A percentile compares a stretch with the other conserved stretches of the same genome.
phyloP scores from a whole-genome alignment of 2,113 vertebrate genomes.

The Hoplias malabaricus region DNA sequence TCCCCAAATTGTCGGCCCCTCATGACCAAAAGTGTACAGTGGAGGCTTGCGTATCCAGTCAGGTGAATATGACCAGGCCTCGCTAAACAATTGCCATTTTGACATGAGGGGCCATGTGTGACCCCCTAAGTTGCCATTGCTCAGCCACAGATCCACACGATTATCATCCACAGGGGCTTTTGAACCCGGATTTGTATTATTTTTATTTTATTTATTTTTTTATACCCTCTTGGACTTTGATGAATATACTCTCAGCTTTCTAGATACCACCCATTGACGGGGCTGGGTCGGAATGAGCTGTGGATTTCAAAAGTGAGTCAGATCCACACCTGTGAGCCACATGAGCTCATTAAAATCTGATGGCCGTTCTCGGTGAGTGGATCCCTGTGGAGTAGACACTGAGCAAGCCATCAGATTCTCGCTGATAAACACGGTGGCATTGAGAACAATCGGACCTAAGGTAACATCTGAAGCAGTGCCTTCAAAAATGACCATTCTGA shows the following conservation, averaged over 20 bases:
- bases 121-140: constrained; percentile 25
- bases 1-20: no score
- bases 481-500: constrained; percentile 63
- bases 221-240: constrained; percentile 26
- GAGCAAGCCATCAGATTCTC: constrained; percentile 64
- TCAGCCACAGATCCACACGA: constrained; percentile 28
- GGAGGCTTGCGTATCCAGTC: not conserved
- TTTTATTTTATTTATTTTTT: no score
- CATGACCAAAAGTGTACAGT: no score
- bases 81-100: not conserved
- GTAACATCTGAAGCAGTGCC: constrained; percentile 60
- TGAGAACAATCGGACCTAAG: constrained; percentile 70
- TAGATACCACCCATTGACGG: constrained; percentile 37
- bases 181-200: constrained; percentile 22
- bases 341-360: constrained; percentile 72
- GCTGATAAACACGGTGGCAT: constrained; percentile 68
- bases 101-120: not conserved
- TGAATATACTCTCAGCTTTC: constrained; percentile 39
- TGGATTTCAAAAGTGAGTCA: constrained; percentile 63
- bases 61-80: not conserved
- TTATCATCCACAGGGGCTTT: constrained; percentile 10
- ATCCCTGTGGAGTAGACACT: constrained; percentile 66
- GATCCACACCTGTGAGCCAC: constrained; percentile 64
- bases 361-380: constrained; percentile 58
- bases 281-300: constrained; percentile 57